A percentile compares a stretch with the other conserved stretches of the same genome.
These are phyloP conservation scores for Heliconius himera DNA, from an alignment of 1,140 invertebrate species.

Conservation along the genomic window DNA sequence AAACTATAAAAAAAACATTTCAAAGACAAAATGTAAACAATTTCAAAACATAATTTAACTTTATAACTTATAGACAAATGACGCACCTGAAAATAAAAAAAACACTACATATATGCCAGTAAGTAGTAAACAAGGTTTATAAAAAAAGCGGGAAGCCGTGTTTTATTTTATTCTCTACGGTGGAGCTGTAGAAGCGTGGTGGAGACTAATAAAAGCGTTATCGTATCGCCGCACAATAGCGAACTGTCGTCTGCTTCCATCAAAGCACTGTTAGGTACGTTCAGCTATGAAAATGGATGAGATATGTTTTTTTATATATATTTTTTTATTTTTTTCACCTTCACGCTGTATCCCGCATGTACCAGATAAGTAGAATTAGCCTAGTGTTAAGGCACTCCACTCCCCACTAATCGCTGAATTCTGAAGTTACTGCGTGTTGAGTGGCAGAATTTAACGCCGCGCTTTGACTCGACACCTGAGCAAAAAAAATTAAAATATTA, in stretches of 20 bases:
- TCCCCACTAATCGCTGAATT: no score
- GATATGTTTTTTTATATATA: neutral
- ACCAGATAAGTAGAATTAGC: no score
- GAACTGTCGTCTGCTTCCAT: conserved; percentile 66
- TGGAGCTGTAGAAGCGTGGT: conserved; percentile 20
- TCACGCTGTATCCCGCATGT: no score
- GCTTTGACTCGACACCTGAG: no score
- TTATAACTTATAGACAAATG: neutral
- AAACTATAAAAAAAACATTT: no score
- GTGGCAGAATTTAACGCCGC: no score
- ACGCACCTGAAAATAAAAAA: neutral
- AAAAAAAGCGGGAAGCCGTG: conserved; percentile 6
- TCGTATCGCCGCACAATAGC: conserved; percentile 70
- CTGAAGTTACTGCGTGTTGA: no score
- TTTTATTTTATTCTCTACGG: conserved; percentile 59
- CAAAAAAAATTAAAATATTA: no score
- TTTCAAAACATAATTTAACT: no score
- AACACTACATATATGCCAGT: neutral
- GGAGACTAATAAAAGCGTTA: conserved; percentile 73
- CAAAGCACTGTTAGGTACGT: conserved; percentile 50
- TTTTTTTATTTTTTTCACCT: neutral
- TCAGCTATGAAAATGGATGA: conserved; percentile 41
- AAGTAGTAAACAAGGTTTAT: neutral
- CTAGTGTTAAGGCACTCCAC: no score
- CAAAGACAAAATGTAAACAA: neutral